Percentiles rank a stretch among this genome's conserved stretches.
phyloP scores from a whole-genome alignment of 2,797 vertebrate genomes.

The Margarornis squamiger region DNA sequence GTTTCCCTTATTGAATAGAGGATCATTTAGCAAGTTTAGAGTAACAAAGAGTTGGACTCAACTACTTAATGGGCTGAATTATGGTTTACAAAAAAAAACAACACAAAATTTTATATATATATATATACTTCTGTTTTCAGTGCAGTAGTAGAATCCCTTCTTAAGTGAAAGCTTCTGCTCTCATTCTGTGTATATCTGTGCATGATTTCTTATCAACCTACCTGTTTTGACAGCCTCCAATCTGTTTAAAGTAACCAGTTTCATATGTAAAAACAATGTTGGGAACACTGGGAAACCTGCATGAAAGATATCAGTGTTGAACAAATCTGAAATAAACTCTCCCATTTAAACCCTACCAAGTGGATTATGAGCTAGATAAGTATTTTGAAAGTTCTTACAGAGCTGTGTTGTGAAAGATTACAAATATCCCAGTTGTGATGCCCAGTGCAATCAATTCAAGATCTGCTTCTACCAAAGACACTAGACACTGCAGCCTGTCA shows the following conservation, averaged over 20 bases:
- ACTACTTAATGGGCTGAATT: neutral
- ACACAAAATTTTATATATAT: too few relatives aligned
- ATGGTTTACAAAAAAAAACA: neutral
- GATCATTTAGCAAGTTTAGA: fast-evolving
- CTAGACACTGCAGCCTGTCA: neutral
- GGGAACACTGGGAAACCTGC: neutral
- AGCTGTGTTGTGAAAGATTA: neutral
- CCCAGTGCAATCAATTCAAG: neutral
- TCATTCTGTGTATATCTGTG: neutral
- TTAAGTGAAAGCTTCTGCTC: neutral
- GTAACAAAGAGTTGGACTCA: neutral
- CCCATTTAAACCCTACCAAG: neutral
- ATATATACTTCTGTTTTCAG: neutral
- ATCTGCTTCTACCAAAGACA: neutral
- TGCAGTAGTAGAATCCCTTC: neutral
- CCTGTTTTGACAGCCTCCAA: neutral
- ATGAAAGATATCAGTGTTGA: neutral
- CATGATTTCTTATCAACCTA: neutral
- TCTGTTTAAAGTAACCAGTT: neutral
- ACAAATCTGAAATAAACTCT: neutral
- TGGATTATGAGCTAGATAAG: neutral
- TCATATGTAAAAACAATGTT: neutral
- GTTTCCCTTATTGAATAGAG: neutral
- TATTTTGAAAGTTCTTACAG: neutral
- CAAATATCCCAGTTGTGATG: neutral